Evolutionary conservation across 2,113 vertebrate genomes (phyloP), one percentile per base, ranked within the genome.

Genomic region (Lutjanus erythropterus): DNA sequence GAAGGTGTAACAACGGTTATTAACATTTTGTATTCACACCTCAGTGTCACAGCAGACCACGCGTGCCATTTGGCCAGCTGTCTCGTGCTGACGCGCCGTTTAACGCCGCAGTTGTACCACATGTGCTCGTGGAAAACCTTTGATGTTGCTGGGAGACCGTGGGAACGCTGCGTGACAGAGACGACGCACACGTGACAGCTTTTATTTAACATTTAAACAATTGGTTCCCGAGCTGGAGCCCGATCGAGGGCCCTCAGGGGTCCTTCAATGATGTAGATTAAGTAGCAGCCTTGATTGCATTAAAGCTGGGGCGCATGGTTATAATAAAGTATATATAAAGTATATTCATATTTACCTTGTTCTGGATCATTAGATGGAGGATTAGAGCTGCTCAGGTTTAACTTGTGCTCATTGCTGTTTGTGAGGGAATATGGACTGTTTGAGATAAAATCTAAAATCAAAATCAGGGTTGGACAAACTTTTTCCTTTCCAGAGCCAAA

Each of bases 1-100:
- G 60, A 14, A 65, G 65, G 53, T 21, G 27, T 11, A 0, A 58
- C 46, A 21, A 0, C 4, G 27, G 35, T 37, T 15, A 35, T 35
- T 35, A 5, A 0, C 55, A 0, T 9, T 52, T 67, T 71, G 70
- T 59, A 41, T 89, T 75, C 0, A 77, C 88, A 83, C 84, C 67
- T 66, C 14, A 0, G 4, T 3, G 81, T 33, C 61, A 72, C 71
- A 52, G 2, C 1, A 2, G 56, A 27, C 58, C 77, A 44, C 90
- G 67, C 86, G 90, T 90, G 86, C 81, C 86, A 68, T 86, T 91
- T 87, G 80, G 60, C 41, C 14, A 6, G 1, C 69, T 15, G 80
- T 61, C 80, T 86, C 76, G 79, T 79, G 86, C 83, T 71, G 31
- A 10, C 44, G 33, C 71, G 59, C 15, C 55, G 0, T 86, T 84